Evolutionary conservation across 2,888 invertebrate species (phyloP).

Genomic region (Liodrosophila aerea): DNA sequence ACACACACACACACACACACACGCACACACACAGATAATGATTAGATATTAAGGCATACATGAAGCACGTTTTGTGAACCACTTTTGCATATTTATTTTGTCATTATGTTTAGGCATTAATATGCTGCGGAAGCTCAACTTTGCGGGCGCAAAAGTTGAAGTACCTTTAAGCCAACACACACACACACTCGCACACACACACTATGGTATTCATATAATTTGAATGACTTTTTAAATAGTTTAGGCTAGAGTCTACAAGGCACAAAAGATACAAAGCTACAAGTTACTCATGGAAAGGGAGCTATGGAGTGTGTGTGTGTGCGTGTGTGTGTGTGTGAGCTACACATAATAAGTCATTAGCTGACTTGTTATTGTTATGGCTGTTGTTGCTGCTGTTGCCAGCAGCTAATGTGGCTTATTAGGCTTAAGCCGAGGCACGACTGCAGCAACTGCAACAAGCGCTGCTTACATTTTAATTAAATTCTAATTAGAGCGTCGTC

Average conservation of each 20-base stretch:
- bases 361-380: conserved; percentile 27
- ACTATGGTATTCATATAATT: conserved; percentile 73
- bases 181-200: conserved; percentile 19
- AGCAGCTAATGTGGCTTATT: conserved; percentile 78
- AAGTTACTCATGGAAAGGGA: conserved; percentile 14
- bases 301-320: too few species aligned
- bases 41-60: conserved; percentile 71
- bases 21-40: conserved; percentile 20
- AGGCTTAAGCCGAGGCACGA: conserved; percentile 46
- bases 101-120: conserved; percentile 81
- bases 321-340: conserved; percentile 1
- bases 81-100: conserved; percentile 82
- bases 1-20: conserved; percentile 13
- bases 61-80: conserved; percentile 78
- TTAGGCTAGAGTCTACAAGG: conserved; percentile 27
- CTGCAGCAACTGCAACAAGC: conserved; percentile 26
- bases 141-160: conserved; percentile 35
- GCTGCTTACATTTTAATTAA: conserved; percentile 78
- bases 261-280: conserved; percentile 17
- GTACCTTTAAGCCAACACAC: conserved; percentile 54
- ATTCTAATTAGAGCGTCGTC: conserved; percentile 76
- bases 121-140: conserved; percentile 55
- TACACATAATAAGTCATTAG: conserved; percentile 79
- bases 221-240: conserved; percentile 82
- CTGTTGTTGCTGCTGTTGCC: too few species aligned